Evolutionary conservation across 2,888 invertebrate species (phyloP).

Genomic region (Troglohyphantes excavatus): DNA sequence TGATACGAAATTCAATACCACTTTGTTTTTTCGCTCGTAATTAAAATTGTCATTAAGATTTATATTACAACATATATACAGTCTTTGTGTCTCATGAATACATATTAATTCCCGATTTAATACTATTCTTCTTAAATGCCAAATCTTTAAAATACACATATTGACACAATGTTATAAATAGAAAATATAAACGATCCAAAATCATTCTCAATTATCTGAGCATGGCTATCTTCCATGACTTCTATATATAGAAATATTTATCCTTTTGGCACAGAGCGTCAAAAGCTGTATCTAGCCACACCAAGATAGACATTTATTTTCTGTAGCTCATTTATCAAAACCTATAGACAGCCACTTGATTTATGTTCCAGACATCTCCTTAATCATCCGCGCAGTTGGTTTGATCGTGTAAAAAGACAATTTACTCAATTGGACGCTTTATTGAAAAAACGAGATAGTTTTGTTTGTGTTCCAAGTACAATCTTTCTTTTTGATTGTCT

Average conservation of each 20-base stretch:
- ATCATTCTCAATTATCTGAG: too few relatives aligned
- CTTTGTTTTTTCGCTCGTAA: too few relatives aligned
- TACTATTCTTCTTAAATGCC: too few relatives aligned
- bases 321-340: conserved; percentile 5
- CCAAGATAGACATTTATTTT: not conserved
- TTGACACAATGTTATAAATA: too few relatives aligned
- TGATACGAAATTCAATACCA: too few relatives aligned
- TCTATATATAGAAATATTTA: not conserved
- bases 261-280: not conserved
- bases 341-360: conserved; percentile 1
- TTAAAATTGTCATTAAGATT: too few relatives aligned
- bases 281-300: not conserved
- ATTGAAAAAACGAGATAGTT: conserved; percentile 1
- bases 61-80: too few relatives aligned
- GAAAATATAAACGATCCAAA: too few relatives aligned
- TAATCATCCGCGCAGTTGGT: conserved; percentile 9
- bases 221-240: too few relatives aligned
- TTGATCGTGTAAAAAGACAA: conserved; percentile 9
- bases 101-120: too few relatives aligned
- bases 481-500: not conserved
- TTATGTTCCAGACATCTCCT: conserved; percentile 1
- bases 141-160: too few relatives aligned
- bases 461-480: conserved; percentile 4
- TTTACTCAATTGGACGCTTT: conserved; percentile 9
- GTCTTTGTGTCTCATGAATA: too few relatives aligned